Conservation (phyloP, 2,797 vertebrate genomes). For the Pipistrellus nathusii region DNA sequence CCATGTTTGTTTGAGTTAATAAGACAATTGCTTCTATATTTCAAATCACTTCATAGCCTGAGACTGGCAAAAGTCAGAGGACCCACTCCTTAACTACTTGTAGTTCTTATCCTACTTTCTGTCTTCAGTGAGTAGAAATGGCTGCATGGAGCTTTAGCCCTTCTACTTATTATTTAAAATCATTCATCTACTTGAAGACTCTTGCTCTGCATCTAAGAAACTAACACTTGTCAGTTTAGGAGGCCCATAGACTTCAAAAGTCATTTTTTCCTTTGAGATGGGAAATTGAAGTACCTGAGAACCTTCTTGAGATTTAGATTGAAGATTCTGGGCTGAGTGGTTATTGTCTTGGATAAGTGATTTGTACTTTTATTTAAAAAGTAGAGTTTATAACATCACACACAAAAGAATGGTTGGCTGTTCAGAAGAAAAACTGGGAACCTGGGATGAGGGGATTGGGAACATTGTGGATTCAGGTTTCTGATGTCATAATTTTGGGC, state of each 20-base stretch:
- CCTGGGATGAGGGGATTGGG: not conserved
- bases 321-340: not conserved
- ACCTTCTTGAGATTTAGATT: not conserved
- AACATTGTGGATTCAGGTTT: not conserved
- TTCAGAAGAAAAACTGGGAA: conserved; percentile 38
- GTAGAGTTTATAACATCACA: conserved; percentile 31
- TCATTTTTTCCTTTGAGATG: not conserved
- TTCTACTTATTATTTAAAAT: conserved; percentile 37
- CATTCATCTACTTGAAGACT: not conserved
- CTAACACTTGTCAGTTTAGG: not conserved
- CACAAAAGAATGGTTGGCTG: not conserved
- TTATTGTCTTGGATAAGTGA: conserved; percentile 30
- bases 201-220: not conserved
- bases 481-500: not conserved
- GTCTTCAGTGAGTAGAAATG: not conserved
- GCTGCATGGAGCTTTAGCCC: not conserved
- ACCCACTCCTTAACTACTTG: not conserved
- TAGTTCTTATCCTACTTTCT: conserved; percentile 38
- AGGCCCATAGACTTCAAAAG: not conserved
- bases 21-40: conserved; percentile 23
- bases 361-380: conserved; percentile 60
- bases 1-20: conserved; percentile 54
- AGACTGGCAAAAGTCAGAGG: conserved; percentile 4
- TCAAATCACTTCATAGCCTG: not conserved
- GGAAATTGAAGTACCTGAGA: not conserved